phyloP scores from a whole-genome alignment of 2,888 invertebrate species.

The Temnothorax unifasciatus region DNA sequence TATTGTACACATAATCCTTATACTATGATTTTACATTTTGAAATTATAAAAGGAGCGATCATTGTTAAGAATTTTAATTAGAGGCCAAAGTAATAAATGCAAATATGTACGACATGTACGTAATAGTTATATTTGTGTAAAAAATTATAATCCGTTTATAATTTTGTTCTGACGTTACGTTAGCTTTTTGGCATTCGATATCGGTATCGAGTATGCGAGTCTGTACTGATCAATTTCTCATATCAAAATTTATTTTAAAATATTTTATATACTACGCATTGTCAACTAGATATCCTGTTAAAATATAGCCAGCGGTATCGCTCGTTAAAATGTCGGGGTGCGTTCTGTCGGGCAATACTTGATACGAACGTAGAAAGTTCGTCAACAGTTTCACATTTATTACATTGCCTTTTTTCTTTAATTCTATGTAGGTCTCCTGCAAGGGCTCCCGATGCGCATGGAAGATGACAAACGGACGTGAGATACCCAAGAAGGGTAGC shows the following conservation, averaged over 20 bases:
- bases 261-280: constrained; percentile 14
- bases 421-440: constrained; percentile 92
- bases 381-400: constrained; percentile 93
- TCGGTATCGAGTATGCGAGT: background rate
- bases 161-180: background rate
- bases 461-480: constrained; percentile 95
- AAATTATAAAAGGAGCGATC: background rate
- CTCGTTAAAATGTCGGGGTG: constrained; percentile 98
- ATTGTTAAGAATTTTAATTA: background rate
- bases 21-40: background rate
- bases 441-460: constrained; percentile 94
- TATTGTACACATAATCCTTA: background rate
- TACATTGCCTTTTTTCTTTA: constrained; percentile 91
- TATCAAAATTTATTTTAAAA: constrained; percentile 23
- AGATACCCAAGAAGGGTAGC: constrained; percentile 92
- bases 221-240: background rate
- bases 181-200: background rate
- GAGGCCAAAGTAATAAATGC: background rate
- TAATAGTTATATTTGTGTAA: constrained; percentile 12
- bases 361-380: constrained; percentile 96
- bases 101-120: background rate
- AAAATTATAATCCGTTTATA: constrained; percentile 14
- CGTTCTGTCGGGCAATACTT: constrained; percentile 95
- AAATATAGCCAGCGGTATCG: constrained; percentile 94
- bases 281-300: constrained; percentile 89